Evolutionary conservation across 1,140 invertebrate species (phyloP).

Genomic region (Neoseiulus cucumeris): DNA sequence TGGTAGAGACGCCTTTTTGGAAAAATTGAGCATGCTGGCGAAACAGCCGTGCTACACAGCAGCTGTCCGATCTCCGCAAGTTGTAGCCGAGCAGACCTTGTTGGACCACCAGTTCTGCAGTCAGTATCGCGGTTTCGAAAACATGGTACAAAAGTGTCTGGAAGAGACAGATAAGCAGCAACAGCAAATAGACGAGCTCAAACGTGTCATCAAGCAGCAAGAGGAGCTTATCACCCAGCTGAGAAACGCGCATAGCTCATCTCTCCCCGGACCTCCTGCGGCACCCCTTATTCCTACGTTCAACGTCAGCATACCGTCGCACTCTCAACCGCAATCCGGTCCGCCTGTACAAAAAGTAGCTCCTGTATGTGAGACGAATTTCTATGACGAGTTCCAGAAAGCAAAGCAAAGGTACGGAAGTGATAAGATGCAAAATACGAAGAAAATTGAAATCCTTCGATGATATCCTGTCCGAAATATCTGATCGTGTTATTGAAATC

Average conservation of each 20-base stretch:
- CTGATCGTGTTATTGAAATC: too few species aligned
- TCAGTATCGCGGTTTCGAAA: slow-evolving; percentile 31
- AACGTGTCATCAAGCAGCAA: background rate
- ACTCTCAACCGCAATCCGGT: background rate
- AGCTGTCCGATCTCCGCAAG: slow-evolving; percentile 79
- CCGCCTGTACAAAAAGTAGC: background rate
- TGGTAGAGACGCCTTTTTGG: slow-evolving; percentile 67
- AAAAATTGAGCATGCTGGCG: slow-evolving; percentile 62
- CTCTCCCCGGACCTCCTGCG: background rate
- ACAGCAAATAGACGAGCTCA: background rate
- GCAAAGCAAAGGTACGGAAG: background rate
- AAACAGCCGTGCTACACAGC: slow-evolving; percentile 73
- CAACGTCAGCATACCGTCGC: background rate
- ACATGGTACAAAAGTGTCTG: slow-evolving; percentile 5
- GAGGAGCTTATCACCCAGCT: background rate
- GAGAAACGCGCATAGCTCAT: background rate
- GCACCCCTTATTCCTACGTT: background rate
- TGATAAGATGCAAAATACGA: background rate
- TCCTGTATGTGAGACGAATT: background rate
- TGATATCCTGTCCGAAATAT: too few species aligned
- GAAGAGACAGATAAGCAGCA: background rate
- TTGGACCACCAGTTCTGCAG: slow-evolving; percentile 90
- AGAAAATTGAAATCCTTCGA: too few species aligned
- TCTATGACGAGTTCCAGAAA: background rate
- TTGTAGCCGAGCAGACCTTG: slow-evolving; percentile 48